A percentile compares a stretch with the other conserved stretches of the same genome.
phyloP scores from a whole-genome alignment of 2,797 vertebrate species.

The Dallia pectoralis region DNA sequence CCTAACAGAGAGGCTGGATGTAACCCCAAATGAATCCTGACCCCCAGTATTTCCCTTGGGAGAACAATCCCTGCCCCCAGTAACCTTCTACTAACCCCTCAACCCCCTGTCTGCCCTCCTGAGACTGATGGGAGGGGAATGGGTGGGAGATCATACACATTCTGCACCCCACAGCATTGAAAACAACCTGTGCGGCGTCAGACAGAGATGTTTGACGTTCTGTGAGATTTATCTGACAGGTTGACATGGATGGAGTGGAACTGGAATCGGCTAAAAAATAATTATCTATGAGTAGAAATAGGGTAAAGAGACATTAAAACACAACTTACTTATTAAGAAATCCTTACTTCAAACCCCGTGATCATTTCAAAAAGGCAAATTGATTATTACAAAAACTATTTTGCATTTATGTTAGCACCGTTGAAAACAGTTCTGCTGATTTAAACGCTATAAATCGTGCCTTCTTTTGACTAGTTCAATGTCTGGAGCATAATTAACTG shows the following conservation, averaged over 20 bases:
- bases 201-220: slow-evolving; percentile 56
- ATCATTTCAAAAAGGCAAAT: too few species aligned
- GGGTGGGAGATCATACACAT: slow-evolving; percentile 71
- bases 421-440: too few species aligned
- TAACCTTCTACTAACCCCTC: slow-evolving; percentile 15
- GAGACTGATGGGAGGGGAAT: slow-evolving; percentile 70
- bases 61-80: slow-evolving; percentile 51
- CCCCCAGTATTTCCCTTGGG: slow-evolving; percentile 65
- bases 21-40: slow-evolving; percentile 60
- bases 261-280: slow-evolving; percentile 55
- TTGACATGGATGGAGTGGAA: slow-evolving; percentile 60
- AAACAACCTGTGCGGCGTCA: slow-evolving; percentile 72
- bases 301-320: slow-evolving; percentile 19
- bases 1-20: slow-evolving; percentile 42
- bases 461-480: too few species aligned
- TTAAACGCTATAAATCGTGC: too few species aligned
- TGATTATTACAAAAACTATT: too few species aligned
- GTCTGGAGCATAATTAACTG: too few species aligned
- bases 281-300: slow-evolving; percentile 19
- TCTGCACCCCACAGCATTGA: slow-evolving; percentile 69
- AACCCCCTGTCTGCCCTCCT: slow-evolving; percentile 49
- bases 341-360: too few species aligned
- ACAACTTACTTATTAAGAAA: too few species aligned
- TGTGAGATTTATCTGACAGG: slow-evolving; percentile 66
- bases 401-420: too few species aligned